Conservation (phyloP, 2,888 invertebrate genomes). For the Scaptomyza reducta region DNA sequence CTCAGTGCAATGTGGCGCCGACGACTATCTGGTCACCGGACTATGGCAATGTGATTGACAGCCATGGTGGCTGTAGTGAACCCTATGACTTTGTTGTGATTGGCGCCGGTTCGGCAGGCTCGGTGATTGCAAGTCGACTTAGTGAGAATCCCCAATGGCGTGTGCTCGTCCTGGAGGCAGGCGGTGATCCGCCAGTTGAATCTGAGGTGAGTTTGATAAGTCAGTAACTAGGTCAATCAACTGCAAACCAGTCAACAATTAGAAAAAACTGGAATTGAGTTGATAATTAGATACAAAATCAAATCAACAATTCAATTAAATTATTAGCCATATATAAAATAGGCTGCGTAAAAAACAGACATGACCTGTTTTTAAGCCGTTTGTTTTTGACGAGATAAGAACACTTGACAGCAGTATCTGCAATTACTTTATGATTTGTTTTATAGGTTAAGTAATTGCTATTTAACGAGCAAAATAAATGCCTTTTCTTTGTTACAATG, state of each 20-base stretch:
- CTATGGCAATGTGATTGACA: conserved; percentile 61
- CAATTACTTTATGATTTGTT: neutral
- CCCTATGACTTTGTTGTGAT: conserved; percentile 84
- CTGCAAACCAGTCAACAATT: neutral
- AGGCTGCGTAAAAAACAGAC: neutral
- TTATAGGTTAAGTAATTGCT: too few relatives aligned
- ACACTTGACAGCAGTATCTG: neutral
- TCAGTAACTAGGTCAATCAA: neutral
- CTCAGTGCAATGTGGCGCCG: conserved; percentile 86
- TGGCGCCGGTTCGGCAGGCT: conserved; percentile 85
- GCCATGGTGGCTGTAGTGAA: conserved; percentile 8
- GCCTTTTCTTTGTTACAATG: too few relatives aligned
- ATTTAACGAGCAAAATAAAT: too few relatives aligned
- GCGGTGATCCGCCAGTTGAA: conserved; percentile 84
- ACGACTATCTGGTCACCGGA: conserved; percentile 86
- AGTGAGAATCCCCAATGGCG: conserved; percentile 84
- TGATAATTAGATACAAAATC: too few relatives aligned
- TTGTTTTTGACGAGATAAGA: conserved; percentile 1
- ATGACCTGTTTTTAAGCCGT: neutral
- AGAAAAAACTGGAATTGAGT: neutral
- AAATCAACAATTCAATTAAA: too few relatives aligned
- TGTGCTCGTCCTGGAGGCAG: conserved; percentile 85
- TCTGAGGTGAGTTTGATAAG: conserved; percentile 72
- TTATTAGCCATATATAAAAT: neutral
- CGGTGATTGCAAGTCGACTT: conserved; percentile 85